Evolutionary conservation across 92 coral and sea anemone genomes (phyloP), one percentile per base, ranked within the genome.

Genomic region (Porites rus): DNA sequence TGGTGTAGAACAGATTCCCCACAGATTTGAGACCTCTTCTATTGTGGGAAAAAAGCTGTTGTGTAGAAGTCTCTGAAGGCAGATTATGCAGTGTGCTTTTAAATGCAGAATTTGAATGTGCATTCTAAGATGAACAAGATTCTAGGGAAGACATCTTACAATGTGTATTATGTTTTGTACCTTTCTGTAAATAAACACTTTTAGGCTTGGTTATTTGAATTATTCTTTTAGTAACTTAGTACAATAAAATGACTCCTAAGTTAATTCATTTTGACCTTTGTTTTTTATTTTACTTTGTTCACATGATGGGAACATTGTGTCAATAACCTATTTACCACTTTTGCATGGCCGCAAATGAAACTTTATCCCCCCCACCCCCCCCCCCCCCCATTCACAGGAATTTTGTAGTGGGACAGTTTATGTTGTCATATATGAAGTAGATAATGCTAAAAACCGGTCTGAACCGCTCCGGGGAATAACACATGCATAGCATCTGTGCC

Each of bases 191-290:
- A 62, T 62, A 62, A 16, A 18, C 7, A 14, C 18, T 16, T 62
- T 62, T 74, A 19, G 28, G 43, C 77, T 74, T 52, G 77, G 31
- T 20, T 20, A 74, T 74, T 51, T 74, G 62, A 74, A 61, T 51
- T 38, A 38, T 38, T 14, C 77, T 51, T 74, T 74, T 52, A 20
- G 10, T 10, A 51, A 74, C 46, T 38, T 38, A 38, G 46, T 38
- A 38, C 62, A 74, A 19, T 74, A 74, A 74, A 74, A 10, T 74
- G 8, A 52, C 10, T 17, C 4, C 20, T 20, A 11, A 20, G 21
- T 12, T 19, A 50, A 19, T 46, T 72, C 19, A 7, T 70, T 17
- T 10, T 43, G 76, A 38, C 46, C 5, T 38, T 38, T 38, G 46
- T 38, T 31, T 31, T 31, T 31, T 2, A 38, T 38, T 38, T 38